Conservation (phyloP, 2,888 invertebrate species). For the Acanthopleura granulata region DNA sequence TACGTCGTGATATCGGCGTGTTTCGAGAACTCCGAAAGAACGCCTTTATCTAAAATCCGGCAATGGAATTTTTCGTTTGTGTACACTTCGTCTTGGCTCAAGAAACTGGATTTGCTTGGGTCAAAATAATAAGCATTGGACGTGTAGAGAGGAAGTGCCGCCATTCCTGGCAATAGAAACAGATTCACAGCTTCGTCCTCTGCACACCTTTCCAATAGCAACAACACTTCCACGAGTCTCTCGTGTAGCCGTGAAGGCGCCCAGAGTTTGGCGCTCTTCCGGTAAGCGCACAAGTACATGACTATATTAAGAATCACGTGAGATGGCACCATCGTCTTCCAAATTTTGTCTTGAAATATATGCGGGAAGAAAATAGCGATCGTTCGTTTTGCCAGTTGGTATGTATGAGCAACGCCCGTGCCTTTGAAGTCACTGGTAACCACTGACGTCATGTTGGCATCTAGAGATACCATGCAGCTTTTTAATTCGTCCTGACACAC, state of each 20-base stretch:
- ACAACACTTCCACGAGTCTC: not conserved
- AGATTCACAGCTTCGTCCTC: constrained; percentile 15
- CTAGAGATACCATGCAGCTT: not conserved
- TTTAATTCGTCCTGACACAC: not conserved
- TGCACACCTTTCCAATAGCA: constrained; percentile 5
- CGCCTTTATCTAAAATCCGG: not conserved
- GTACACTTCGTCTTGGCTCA: not conserved
- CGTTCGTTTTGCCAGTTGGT: not conserved
- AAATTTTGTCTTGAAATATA: not conserved
- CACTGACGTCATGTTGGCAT: not conserved
- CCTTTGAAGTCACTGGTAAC: not conserved
- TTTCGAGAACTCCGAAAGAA: not conserved
- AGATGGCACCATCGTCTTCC: constrained; percentile 1
- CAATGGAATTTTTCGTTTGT: not conserved
- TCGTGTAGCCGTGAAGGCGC: not conserved
- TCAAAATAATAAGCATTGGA: constrained; percentile 5
- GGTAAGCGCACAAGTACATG: not conserved
- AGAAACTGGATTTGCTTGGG: not conserved
- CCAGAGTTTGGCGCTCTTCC: not conserved
- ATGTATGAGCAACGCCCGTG: not conserved
- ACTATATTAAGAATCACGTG: not conserved
- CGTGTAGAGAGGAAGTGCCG: constrained; percentile 2
- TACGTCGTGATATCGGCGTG: not conserved
- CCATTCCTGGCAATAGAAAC: constrained; percentile 12
- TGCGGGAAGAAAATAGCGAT: constrained; percentile 10